Conservation (phyloP, 2,888 invertebrate species). For the Melangyna quadrimaculata region DNA sequence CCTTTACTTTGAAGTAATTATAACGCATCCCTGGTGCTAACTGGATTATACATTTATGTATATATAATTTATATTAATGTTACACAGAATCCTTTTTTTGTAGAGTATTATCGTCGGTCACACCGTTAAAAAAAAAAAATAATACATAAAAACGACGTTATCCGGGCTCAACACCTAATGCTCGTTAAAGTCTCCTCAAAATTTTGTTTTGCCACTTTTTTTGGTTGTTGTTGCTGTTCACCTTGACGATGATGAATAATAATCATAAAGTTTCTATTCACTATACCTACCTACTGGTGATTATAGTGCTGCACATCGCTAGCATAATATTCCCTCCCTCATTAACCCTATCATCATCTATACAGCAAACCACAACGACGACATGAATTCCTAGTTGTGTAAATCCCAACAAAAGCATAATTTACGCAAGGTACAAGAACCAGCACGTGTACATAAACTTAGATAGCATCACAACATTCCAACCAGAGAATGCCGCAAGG, state of each 20-base stretch:
- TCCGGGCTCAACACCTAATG: constrained; percentile 4
- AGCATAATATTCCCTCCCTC: constrained; percentile 39
- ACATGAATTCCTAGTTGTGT: constrained; percentile 56
- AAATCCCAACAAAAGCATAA: constrained; percentile 57
- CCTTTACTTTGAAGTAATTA: constrained; percentile 25
- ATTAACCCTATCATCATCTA: constrained; percentile 46
- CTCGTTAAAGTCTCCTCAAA: constrained; percentile 65
- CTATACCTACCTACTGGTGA: not conserved
- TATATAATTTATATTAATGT: not conserved
- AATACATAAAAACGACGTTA: not conserved
- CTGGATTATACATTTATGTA: not conserved
- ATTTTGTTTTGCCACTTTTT: constrained; percentile 25
- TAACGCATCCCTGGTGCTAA: constrained; percentile 20
- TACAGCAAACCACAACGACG: not conserved
- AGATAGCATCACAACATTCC: constrained; percentile 2
- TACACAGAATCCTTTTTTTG: constrained; percentile 1
- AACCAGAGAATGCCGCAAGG: constrained; percentile 4
- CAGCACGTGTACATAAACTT: constrained; percentile 21
- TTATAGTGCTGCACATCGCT: not conserved
- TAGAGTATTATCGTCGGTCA: constrained; percentile 6
- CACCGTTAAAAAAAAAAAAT: constrained; percentile 16
- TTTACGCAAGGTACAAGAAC: constrained; percentile 46
- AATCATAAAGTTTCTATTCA: constrained; percentile 64
- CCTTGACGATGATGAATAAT: constrained; percentile 58
- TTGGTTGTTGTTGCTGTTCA: not conserved